Percentiles rank a stretch among this genome's conserved stretches.
Conservation (phyloP, 2,888 invertebrate genomes). For the Myathropa florea region DNA sequence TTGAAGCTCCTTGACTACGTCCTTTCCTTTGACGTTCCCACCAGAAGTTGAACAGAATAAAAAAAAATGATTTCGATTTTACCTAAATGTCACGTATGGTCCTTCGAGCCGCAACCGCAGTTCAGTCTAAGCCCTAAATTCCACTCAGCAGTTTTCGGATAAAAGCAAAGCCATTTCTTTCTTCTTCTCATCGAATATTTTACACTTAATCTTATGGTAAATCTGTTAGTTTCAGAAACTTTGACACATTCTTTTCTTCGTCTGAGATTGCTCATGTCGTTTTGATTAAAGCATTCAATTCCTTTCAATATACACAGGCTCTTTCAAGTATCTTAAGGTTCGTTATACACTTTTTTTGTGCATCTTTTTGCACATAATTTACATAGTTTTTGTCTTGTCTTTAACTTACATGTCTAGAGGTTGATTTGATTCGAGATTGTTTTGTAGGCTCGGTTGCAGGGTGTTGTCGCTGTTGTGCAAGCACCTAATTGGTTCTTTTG, state of each 20-base stretch:
- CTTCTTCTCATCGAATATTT: slow-evolving; percentile 44
- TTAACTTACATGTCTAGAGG: slow-evolving; percentile 51
- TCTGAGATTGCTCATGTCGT: slow-evolving; percentile 58
- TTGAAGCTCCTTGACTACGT: not conserved
- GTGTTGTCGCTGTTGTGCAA: slow-evolving; percentile 44
- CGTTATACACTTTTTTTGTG: slow-evolving; percentile 54
- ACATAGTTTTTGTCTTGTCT: slow-evolving; percentile 63
- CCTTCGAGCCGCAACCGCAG: slow-evolving; percentile 22
- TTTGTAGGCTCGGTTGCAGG: slow-evolving; percentile 58
- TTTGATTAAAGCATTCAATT: slow-evolving; percentile 62
- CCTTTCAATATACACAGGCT: slow-evolving; percentile 65
- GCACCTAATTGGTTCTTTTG: slow-evolving; percentile 53
- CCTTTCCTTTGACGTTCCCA: not conserved
- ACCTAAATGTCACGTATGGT: slow-evolving; percentile 33
- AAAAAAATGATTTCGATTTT: slow-evolving; percentile 47
- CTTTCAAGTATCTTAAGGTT: slow-evolving; percentile 48
- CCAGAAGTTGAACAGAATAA: slow-evolving; percentile 39
- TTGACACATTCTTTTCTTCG: slow-evolving; percentile 69
- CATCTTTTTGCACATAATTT: slow-evolving; percentile 69
- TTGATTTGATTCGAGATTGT: slow-evolving; percentile 50
- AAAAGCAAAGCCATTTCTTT: slow-evolving; percentile 67
- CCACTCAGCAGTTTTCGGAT: slow-evolving; percentile 18
- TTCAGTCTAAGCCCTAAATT: not conserved
- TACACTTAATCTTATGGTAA: slow-evolving; percentile 30
- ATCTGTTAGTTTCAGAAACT: slow-evolving; percentile 71